These are phyloP conservation scores for Philhelius pedissequus DNA, from an alignment of 2,888 invertebrate species.

Conservation along the genomic window DNA sequence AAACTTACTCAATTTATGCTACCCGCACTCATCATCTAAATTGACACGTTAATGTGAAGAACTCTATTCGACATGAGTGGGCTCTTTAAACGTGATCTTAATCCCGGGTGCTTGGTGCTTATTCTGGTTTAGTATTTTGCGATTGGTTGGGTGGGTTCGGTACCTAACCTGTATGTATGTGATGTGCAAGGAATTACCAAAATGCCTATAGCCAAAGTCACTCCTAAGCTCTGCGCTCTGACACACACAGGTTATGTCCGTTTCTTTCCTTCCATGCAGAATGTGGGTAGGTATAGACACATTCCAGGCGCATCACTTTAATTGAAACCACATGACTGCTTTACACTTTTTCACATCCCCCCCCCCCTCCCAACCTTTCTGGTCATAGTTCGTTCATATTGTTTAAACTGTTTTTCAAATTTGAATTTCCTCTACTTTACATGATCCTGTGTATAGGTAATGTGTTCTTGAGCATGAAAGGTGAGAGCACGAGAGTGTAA, in stretches of 20 bases:
- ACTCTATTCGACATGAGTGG: constrained; percentile 18
- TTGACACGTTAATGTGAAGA: constrained; percentile 31
- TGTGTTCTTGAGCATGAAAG: background rate
- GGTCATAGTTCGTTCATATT: background rate
- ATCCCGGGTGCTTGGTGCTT: background rate
- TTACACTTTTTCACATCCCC: background rate
- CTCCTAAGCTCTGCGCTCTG: background rate
- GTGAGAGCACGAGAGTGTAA: background rate
- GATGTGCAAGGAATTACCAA: constrained; percentile 24
- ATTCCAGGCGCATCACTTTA: constrained; percentile 34
- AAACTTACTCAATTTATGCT: constrained; percentile 1
- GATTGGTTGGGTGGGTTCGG: too few relatives aligned
- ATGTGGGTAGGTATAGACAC: background rate
- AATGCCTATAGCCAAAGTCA: constrained; percentile 30
- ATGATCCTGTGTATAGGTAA: background rate
- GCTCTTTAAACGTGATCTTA: background rate
- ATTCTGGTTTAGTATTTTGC: background rate
- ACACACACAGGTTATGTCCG: constrained; percentile 28
- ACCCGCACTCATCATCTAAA: constrained; percentile 10
- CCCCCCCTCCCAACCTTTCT: background rate
- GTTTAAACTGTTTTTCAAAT: constrained; percentile 10
- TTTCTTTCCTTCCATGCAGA: background rate
- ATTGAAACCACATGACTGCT: constrained; percentile 51
- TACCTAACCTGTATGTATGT: background rate
- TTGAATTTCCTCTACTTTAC: background rate